Percentiles rank a stretch among this genome's conserved stretches.
These are phyloP conservation scores for Epinephelus moara DNA, from an alignment of 2,113 vertebrate genomes.

Conservation along the genomic window DNA sequence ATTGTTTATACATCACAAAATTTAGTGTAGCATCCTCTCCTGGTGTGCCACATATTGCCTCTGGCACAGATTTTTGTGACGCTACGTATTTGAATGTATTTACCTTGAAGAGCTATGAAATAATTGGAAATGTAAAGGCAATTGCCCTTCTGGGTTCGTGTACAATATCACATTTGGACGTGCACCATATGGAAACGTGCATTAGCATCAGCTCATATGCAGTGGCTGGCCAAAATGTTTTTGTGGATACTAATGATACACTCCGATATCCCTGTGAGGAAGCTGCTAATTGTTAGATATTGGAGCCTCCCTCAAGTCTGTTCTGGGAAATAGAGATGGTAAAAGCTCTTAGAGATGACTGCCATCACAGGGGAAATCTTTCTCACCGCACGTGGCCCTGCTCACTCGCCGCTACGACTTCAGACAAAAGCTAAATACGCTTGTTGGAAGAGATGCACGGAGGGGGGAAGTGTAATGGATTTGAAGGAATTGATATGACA, in stretches of 20 bases:
- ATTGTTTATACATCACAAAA: conserved; percentile 42
- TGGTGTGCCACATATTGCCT: neutral
- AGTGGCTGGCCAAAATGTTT: conserved; percentile 32
- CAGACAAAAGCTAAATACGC: conserved; percentile 44
- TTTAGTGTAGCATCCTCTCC: conserved; percentile 24
- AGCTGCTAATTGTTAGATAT: conserved; percentile 70
- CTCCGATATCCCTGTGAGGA: conserved; percentile 42
- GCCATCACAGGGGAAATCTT: conserved; percentile 58
- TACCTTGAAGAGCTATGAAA: neutral
- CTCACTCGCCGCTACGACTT: neutral
- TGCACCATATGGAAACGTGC: conserved; percentile 17
- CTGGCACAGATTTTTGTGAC: neutral
- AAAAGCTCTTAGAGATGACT: conserved; percentile 73
- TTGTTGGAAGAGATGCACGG: conserved; percentile 32
- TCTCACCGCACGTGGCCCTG: conserved; percentile 36
- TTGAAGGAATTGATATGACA: neutral
- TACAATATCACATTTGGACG: neutral
- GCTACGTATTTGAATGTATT: neutral
- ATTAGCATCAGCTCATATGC: conserved; percentile 37
- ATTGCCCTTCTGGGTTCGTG: neutral
- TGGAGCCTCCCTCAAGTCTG: conserved; percentile 55
- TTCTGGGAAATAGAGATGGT: conserved; percentile 70
- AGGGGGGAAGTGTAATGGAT: conserved; percentile 5
- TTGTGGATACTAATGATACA: conserved; percentile 65
- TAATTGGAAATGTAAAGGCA: neutral